phyloP scores from a whole-genome alignment of 1,140 invertebrate genomes.

The Steinernema khuongi region DNA sequence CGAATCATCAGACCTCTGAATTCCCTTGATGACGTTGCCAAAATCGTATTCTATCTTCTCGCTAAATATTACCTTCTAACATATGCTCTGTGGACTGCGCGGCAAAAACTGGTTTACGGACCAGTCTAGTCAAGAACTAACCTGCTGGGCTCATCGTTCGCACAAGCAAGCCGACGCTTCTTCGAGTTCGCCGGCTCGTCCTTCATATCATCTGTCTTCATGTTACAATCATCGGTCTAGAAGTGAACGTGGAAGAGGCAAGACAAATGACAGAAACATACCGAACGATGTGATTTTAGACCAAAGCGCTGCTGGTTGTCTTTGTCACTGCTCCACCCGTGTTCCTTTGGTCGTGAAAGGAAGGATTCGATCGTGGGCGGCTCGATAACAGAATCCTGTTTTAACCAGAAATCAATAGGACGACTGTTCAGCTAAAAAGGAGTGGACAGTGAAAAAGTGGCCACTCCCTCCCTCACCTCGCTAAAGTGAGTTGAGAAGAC shows the following conservation, averaged over 20 bases:
- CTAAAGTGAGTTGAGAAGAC: background rate
- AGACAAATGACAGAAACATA: background rate
- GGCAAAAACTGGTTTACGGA: background rate
- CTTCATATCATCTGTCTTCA: background rate
- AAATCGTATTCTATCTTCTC: conserved; percentile 6
- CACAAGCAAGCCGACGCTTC: background rate
- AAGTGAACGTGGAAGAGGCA: background rate
- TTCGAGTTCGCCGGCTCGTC: conserved; percentile 1
- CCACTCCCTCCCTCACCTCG: background rate
- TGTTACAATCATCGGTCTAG: background rate
- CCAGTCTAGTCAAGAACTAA: background rate
- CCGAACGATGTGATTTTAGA: background rate
- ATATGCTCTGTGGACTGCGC: background rate
- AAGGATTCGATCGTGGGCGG: background rate
- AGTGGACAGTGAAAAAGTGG: background rate
- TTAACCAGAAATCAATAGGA: conserved; percentile 10
- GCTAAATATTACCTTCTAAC: background rate
- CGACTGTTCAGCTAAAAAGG: background rate
- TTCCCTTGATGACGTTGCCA: background rate
- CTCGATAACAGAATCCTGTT: background rate
- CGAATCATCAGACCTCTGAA: background rate
- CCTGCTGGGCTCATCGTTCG: background rate
- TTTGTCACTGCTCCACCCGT: background rate
- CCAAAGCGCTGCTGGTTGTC: conserved; percentile 1
- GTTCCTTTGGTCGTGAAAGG: background rate